A percentile compares a stretch with the other conserved stretches of the same genome.
These are phyloP conservation scores for Xerus rutilus DNA, from an alignment of 2,797 vertebrate genomes.

Conservation along the genomic window DNA sequence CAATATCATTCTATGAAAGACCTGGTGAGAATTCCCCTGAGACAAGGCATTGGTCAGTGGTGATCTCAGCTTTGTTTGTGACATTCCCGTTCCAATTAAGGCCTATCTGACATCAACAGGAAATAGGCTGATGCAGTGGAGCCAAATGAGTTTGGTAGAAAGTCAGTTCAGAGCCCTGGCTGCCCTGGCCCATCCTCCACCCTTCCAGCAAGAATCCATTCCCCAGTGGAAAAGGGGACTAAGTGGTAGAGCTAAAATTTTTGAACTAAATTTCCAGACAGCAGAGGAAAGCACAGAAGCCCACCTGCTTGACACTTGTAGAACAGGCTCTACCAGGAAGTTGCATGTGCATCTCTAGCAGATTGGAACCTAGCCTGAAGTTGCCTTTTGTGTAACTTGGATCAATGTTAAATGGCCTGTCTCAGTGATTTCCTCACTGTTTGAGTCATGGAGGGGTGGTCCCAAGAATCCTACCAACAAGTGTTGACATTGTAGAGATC, in stretches of 20 bases:
- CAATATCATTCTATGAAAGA: conserved; percentile 13
- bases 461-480: neutral
- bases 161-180: neutral
- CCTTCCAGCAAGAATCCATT: conserved; percentile 10
- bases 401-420: neutral
- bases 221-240: neutral
- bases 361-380: neutral
- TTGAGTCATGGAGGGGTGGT: neutral
- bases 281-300: neutral
- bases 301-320: neutral
- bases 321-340: neutral
- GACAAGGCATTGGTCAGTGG: conserved; percentile 81
- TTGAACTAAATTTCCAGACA: neutral
- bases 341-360: neutral
- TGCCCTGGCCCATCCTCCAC: neutral
- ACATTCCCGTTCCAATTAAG: conserved; percentile 31
- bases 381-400: neutral
- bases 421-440: neutral
- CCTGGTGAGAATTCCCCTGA: conserved; percentile 55
- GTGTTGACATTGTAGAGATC: neutral
- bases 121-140: conserved; percentile 90
- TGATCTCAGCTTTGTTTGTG: conserved; percentile 86
- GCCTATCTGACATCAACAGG: conserved; percentile 84
- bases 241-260: neutral
- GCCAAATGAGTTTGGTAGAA: conserved; percentile 60